phyloP scores from a whole-genome alignment of 2,888 invertebrate genomes.

The Epinotia brunnichana region DNA sequence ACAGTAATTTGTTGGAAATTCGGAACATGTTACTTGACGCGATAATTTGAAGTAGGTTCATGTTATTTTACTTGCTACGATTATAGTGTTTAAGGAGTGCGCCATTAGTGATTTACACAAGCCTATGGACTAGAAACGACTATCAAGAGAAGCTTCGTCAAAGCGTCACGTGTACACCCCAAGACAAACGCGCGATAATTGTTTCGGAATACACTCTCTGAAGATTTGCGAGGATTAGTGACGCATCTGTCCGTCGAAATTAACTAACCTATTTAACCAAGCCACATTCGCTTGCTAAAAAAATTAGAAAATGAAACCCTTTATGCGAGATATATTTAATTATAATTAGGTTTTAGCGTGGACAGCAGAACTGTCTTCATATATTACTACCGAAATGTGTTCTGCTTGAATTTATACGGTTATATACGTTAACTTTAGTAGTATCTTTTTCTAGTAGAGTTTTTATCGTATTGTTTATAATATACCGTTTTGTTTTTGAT shows the following conservation, averaged over 20 bases:
- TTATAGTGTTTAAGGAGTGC: slow-evolving; percentile 9
- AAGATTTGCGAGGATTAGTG: slow-evolving; percentile 7
- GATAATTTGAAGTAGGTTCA: slow-evolving; percentile 5
- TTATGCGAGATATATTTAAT: slow-evolving; percentile 20
- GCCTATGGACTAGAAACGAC: slow-evolving; percentile 12
- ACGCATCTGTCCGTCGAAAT: not conserved
- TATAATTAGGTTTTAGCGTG: slow-evolving; percentile 28
- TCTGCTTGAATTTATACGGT: slow-evolving; percentile 38
- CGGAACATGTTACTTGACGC: slow-evolving; percentile 1
- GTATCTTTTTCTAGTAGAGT: slow-evolving; percentile 28
- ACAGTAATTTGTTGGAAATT: slow-evolving; percentile 2
- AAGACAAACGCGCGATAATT: not conserved
- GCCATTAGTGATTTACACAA: slow-evolving; percentile 5
- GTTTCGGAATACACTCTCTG: slow-evolving; percentile 9
- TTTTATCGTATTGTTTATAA: slow-evolving; percentile 4
- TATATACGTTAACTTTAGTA: slow-evolving; percentile 36
- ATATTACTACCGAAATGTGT: slow-evolving; percentile 43
- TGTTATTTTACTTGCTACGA: slow-evolving; percentile 1
- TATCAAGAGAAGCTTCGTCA: slow-evolving; percentile 5
- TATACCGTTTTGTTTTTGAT: not conserved
- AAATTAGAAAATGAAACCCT: slow-evolving; percentile 10
- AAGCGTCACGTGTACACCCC: slow-evolving; percentile 19
- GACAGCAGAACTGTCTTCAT: slow-evolving; percentile 42
- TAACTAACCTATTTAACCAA: not conserved
- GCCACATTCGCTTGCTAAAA: slow-evolving; percentile 15